Evolutionary conservation across 1,140 invertebrate genomes (phyloP), one percentile per base, ranked within the genome.

Genomic region (Ceratoteleas bidentatus): DNA sequence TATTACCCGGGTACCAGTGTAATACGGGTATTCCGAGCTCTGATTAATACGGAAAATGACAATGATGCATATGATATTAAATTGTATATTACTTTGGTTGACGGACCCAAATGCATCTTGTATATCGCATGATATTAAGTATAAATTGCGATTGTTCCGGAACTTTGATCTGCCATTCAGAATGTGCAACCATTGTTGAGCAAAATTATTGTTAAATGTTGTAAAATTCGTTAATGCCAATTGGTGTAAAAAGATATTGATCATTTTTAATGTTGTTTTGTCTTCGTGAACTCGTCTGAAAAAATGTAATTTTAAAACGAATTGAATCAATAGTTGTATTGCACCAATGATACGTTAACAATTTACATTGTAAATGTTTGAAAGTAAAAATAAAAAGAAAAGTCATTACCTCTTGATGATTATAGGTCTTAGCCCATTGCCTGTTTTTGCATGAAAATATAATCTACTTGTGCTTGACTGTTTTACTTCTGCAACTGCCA

Each of bases 21-120:
- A n/a, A n/a, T n/a, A n/a, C n/a, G n/a, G n/a, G n/a, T n/a, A n/a
- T n/a, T n/a, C n/a, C n/a, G n/a, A n/a, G n/a, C n/a, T n/a, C n/a
- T n/a, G n/a, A n/a, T n/a, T n/a, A n/a, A n/a, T n/a, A n/a, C n/a
- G n/a, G n/a, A n/a, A n/a, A n/a, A n/a, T n/a, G n/a, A n/a, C n/a
- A n/a, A n/a, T n/a, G n/a, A n/a, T n/a, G n/a, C n/a, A n/a, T n/a
- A n/a, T n/a, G n/a, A n/a, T n/a, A n/a, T n/a, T n/a, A n/a, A n/a
- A n/a, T n/a, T n/a, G n/a, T n/a, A n/a, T n/a, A n/a, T n/a, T 45
- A 47, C 69, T 36, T 61, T 68, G 70, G 14, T 64, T 47, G 2
- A 81, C 53, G 14, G 70, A 64, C n/a, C 69, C 70, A 62, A 81
- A 81, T 40, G 77, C 77, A 38, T 81, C 47, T 58, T 64, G 6